Evolutionary conservation across 2,888 invertebrate genomes (phyloP), one percentile per base, ranked within the genome.

Genomic region (Drosophila prolongata): DNA sequence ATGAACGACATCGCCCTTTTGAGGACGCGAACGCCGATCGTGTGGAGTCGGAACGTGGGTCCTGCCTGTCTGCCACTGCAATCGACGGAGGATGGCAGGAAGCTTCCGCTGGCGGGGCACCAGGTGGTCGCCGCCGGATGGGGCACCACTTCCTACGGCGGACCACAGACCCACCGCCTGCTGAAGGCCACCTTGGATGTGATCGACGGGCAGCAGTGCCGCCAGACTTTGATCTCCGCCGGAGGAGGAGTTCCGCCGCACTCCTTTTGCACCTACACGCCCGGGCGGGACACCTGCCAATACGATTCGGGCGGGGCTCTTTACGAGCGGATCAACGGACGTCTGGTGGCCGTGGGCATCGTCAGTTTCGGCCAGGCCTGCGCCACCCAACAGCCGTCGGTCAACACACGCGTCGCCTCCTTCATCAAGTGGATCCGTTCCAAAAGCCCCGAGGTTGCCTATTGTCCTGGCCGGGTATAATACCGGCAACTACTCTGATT

Each of bases 61-160:
- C 95, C 95, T 0, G 94, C 92, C 35, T 95, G 95, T 78, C 89
- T 95, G 50, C 95, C 95, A 0, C 81, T 91, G 57, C 85, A 86
- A 6, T 70, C 79, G 0, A 49, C 66, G 0, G 58, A 6, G 0
- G 60, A 47, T 44, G 78, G 75, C 3, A 58, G 50, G 1, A 81
- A 73, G 2, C 10, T 76, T 27, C 83, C 88, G 2, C 70, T 88
- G 30, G 68, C 79, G 38, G 95, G 95, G 9, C 94, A 90, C 35
- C 81, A 80, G 37, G 74, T 92, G 9, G 76, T 90, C 46, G 87
- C 91, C 1, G 87, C 89, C 16, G 95, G 95, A 43, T 95, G 95
- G 95, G 95, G 95, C 46, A 92, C 93, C 13, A 90, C 91, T 1
- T 93, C 93, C 11, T 94, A 93, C 79, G 93, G 93, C 10, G 94